phyloP scores from a whole-genome alignment of 92 coral and sea anemone species.

The Epizoanthus stellaris region DNA sequence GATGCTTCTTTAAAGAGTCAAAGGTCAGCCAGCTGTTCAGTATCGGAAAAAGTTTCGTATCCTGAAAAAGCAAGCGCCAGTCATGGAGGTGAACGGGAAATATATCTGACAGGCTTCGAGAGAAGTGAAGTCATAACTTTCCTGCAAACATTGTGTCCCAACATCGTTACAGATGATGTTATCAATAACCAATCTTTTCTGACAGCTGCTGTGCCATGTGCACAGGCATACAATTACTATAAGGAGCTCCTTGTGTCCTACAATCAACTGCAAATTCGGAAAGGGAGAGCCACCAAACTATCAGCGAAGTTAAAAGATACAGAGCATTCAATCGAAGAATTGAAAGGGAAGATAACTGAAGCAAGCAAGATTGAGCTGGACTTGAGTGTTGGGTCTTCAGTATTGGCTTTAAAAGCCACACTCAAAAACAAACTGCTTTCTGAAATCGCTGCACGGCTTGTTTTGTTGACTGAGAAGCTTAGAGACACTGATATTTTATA shows the following conservation, averaged over 20 bases:
- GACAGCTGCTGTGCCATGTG: slow-evolving; percentile 16
- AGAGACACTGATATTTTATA: not conserved
- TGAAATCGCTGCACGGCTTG: slow-evolving; percentile 8
- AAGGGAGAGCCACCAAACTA: slow-evolving; percentile 3
- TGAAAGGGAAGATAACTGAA: not conserved
- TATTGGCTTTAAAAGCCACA: slow-evolving; percentile 16
- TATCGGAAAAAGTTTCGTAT: not conserved
- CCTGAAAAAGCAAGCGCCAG: slow-evolving; percentile 25
- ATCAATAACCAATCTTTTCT: slow-evolving; percentile 1
- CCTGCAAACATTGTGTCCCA: slow-evolving; percentile 36
- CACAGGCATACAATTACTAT: slow-evolving; percentile 1
- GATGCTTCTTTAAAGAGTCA: slow-evolving; percentile 25
- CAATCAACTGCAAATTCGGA: not conserved
- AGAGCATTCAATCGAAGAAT: not conserved
- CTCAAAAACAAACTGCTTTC: slow-evolving; percentile 8
- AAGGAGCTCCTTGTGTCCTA: slow-evolving; percentile 6
- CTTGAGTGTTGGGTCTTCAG: slow-evolving; percentile 15
- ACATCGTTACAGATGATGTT: slow-evolving; percentile 29
- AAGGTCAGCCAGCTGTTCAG: slow-evolving; percentile 12
- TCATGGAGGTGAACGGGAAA: slow-evolving; percentile 22
- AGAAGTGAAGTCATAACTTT: slow-evolving; percentile 10
- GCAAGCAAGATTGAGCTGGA: slow-evolving; percentile 13
- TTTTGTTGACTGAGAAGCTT: not conserved
- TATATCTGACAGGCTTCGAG: slow-evolving; percentile 11
- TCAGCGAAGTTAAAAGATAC: not conserved